A percentile compares a stretch with the other conserved stretches of the same genome.
These are phyloP conservation scores for Iphiclides podalirius DNA, from an alignment of 2,888 invertebrate genomes.

Conservation along the genomic window DNA sequence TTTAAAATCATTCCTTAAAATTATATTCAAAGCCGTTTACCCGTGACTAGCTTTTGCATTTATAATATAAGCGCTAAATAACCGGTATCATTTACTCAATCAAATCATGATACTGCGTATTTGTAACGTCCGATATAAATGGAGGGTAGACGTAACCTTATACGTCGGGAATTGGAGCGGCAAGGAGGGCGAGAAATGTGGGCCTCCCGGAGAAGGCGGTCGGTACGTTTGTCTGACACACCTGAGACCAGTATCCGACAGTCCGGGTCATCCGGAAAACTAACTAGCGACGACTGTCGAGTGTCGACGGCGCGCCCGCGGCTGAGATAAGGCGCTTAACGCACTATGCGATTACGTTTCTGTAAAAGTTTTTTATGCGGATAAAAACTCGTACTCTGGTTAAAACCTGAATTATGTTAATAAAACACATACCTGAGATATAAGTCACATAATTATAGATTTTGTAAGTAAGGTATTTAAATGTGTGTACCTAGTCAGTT, in stretches of 20 bases:
- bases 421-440: too few species aligned
- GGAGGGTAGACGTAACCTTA: constrained; percentile 13
- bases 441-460: too few species aligned
- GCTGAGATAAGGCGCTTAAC: background rate
- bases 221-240: constrained; percentile 20
- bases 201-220: constrained; percentile 22
- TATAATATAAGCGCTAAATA: too few species aligned
- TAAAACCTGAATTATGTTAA: too few species aligned
- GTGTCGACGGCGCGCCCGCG: constrained; percentile 4
- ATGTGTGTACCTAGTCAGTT: too few species aligned
- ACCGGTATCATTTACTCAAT: background rate
- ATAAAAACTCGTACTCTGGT: too few species aligned
- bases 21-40: too few species aligned
- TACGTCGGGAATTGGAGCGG: constrained; percentile 12
- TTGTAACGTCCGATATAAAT: background rate
- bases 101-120: background rate
- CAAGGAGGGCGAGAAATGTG: constrained; percentile 12
- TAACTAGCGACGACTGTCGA: constrained; percentile 1
- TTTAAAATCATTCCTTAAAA: too few species aligned
- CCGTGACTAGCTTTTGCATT: too few species aligned
- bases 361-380: too few species aligned
- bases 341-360: constrained; percentile 5
- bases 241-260: constrained; percentile 30
- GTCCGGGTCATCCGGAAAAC: constrained; percentile 35
- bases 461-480: too few species aligned